phyloP scores from a whole-genome alignment of 2,113 vertebrate genomes.

The Corythoichthys haematopterus region DNA sequence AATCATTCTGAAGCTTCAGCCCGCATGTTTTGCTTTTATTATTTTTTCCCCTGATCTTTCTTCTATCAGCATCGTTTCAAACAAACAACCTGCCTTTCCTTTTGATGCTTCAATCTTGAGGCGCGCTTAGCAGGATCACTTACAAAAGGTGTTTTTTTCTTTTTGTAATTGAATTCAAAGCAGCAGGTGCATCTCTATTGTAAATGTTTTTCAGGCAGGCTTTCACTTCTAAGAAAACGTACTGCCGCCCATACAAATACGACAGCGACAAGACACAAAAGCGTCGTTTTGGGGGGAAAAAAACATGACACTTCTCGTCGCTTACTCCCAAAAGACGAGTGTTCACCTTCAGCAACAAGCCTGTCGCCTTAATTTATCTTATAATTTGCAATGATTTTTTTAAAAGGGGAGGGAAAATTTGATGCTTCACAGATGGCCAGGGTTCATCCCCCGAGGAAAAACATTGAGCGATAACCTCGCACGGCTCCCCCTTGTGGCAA shows the following conservation, averaged over 20 bases:
- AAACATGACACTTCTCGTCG: background rate
- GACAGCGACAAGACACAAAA: background rate
- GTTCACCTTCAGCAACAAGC: slow-evolving; percentile 34
- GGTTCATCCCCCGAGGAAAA: slow-evolving; percentile 28
- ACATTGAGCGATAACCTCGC: slow-evolving; percentile 25
- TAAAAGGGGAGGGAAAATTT: slow-evolving; percentile 4
- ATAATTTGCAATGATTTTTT: slow-evolving; percentile 3
- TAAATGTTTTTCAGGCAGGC: background rate
- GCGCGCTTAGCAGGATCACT: background rate
- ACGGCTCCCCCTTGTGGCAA: slow-evolving; percentile 57
- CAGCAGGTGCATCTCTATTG: background rate
- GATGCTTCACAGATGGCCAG: slow-evolving; percentile 40
- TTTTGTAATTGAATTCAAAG: slow-evolving; percentile 2
- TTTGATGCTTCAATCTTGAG: background rate
- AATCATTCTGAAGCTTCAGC: background rate
- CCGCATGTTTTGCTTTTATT: background rate
- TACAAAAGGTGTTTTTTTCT: background rate
- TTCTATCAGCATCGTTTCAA: background rate
- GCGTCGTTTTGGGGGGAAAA: background rate
- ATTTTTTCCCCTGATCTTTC: background rate
- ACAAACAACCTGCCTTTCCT: background rate
- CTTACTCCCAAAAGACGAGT: background rate
- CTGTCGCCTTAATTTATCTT: slow-evolving; percentile 33
- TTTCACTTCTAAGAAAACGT: background rate
- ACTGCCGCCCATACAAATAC: background rate